Evolutionary conservation across 1,140 invertebrate species (phyloP), one percentile per base, ranked within the genome.

Genomic region (Neuroterus valhalla): DNA sequence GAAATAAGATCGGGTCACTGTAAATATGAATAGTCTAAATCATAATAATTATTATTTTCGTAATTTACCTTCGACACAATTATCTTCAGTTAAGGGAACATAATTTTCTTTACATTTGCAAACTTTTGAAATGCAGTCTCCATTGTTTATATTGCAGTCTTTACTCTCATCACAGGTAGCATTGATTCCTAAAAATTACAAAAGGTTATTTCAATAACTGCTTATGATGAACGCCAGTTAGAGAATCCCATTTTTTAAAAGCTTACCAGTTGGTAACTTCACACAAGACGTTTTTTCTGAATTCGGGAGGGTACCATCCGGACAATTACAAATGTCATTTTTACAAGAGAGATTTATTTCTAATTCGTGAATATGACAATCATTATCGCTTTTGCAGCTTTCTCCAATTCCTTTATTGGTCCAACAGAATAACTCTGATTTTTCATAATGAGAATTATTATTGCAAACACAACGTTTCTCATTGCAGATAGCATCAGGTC

Each of bases 251-350:
- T 8, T 52, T 11, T 52, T 52, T 26, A 14, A 14, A 3, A 31
- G 31, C 26, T 62, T 15, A 62, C 55, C 55, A 12, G 55, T 62
- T 62, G 55, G 55, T 6, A 62, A 31, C 31, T 62, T 62, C n/a
- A 15, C 15, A 62, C 55, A 62, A 11, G 12, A n/a, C 1, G 23
- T 38, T 8, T 62, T 38, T 15, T 62, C n/a, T 62, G 21, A 3
- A 31, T n/a, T 62, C 12, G 19, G 19, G 12, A 52, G 3, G n/a
- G 46, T 38, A 31, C 23, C 55, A 15, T 31, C 8, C 14, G 55
- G 55, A 62, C 55, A 62, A 15, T 1, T 31, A n/a, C 26, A 62
- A 26, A 62, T 5, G 11, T 11, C 14, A 26, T 62, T n/a, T 31
- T 38, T 38, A 62, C 55, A 62, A 62, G 23, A 31, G 11, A 62